Evolutionary conservation across 2,113 vertebrate species (phyloP).

Genomic region (Saimiri boliviensis): DNA sequence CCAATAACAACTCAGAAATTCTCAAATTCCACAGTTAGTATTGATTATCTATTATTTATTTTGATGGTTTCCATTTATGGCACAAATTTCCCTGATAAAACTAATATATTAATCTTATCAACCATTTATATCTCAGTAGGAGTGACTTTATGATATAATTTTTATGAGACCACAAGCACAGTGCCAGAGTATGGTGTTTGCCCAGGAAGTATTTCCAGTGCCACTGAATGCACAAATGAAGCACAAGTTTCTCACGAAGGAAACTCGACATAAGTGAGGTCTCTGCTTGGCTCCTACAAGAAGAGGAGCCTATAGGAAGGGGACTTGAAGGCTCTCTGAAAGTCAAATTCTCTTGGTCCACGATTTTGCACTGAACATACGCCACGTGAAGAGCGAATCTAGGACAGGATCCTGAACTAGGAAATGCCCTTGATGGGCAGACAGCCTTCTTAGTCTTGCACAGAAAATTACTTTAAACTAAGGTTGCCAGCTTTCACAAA

Average conservation of each 20-base stretch:
- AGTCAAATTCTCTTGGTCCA: neutral
- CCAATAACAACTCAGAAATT: neutral
- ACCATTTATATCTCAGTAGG: neutral
- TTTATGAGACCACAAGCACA: neutral
- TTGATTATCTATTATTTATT: slow-evolving; percentile 31
- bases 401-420: neutral
- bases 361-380: neutral
- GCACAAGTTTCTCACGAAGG: neutral
- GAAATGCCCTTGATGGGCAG: neutral
- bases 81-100: neutral
- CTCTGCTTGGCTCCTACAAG: neutral
- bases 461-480: neutral
- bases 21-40: slow-evolving; percentile 22
- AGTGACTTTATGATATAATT: neutral
- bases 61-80: neutral
- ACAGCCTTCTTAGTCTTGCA: neutral
- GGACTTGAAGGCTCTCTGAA: neutral
- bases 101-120: neutral
- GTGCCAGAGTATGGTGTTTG: too few relatives aligned
- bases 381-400: neutral
- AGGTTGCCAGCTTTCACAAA: neutral
- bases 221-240: too few relatives aligned
- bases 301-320: neutral
- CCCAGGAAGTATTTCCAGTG: too few relatives aligned
- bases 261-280: neutral